Conservation (phyloP, 2,888 invertebrate species). For the Hypolimnas misippus region DNA sequence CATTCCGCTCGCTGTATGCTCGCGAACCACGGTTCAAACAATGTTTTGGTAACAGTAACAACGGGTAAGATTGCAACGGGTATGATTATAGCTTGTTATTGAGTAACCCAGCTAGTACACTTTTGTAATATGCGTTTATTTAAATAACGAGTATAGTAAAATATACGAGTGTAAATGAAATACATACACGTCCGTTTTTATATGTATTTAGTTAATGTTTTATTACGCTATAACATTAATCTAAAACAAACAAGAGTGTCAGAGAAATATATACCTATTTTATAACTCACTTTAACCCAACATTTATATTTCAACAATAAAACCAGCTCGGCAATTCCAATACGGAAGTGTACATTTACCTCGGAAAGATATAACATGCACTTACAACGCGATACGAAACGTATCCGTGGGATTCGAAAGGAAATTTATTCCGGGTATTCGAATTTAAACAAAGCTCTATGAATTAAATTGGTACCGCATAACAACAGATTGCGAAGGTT, state of each 20-base stretch:
- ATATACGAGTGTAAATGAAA: too few relatives aligned
- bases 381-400: constrained; percentile 49
- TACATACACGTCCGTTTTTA: too few relatives aligned
- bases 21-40: too few relatives aligned
- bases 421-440: constrained; percentile 59
- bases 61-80: too few relatives aligned
- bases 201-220: too few relatives aligned
- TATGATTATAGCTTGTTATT: too few relatives aligned
- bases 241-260: background rate
- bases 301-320: constrained; percentile 18
- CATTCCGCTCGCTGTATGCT: too few relatives aligned
- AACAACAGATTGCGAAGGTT: constrained; percentile 72
- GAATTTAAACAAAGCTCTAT: constrained; percentile 66
- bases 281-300: background rate
- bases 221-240: too few relatives aligned
- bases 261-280: background rate
- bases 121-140: too few relatives aligned
- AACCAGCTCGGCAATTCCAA: constrained; percentile 25
- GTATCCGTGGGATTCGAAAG: constrained; percentile 54
- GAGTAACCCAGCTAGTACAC: too few relatives aligned
- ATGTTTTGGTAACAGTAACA: too few relatives aligned
- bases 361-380: constrained; percentile 47
- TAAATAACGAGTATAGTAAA: too few relatives aligned
- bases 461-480: constrained; percentile 65
- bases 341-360: constrained; percentile 36